Evolutionary conservation across 2,797 vertebrate genomes (phyloP).

Genomic region (Pseudopleuronectes americanus): DNA sequence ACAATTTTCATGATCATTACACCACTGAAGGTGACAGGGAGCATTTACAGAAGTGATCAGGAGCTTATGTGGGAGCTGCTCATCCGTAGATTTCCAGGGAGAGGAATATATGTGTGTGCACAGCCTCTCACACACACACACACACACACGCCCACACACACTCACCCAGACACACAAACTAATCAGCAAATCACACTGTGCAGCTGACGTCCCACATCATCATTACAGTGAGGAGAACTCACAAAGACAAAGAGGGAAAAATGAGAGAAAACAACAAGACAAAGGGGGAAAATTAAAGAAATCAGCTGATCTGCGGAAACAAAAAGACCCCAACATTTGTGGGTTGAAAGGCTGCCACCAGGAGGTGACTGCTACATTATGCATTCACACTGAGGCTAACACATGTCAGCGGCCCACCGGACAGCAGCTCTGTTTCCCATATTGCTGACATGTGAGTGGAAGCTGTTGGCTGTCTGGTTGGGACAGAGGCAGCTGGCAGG

Average conservation of each 20-base stretch:
- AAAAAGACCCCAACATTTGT: slow-evolving; percentile 26
- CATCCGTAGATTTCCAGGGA: slow-evolving; percentile 78
- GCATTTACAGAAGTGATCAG: slow-evolving; percentile 85
- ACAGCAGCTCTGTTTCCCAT: slow-evolving; percentile 85
- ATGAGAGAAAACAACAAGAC: slow-evolving; percentile 26
- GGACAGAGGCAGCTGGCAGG: slow-evolving; percentile 83
- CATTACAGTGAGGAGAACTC: slow-evolving; percentile 42
- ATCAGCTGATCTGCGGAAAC: slow-evolving; percentile 19
- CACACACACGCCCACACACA: slow-evolving; percentile 16
- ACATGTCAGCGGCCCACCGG: slow-evolving; percentile 80
- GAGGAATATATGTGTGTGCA: slow-evolving; percentile 70
- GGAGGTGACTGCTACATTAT: slow-evolving; percentile 80
- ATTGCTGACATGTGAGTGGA: slow-evolving; percentile 87
- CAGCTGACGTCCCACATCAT: slow-evolving; percentile 59
- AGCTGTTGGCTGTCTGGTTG: slow-evolving; percentile 87
- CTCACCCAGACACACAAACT: slow-evolving; percentile 60
- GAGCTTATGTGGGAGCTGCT: slow-evolving; percentile 82
- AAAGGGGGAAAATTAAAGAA: slow-evolving; percentile 29
- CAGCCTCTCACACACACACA: slow-evolving; percentile 41
- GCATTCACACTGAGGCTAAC: slow-evolving; percentile 78
- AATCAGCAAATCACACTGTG: slow-evolving; percentile 70
- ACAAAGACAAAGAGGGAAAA: slow-evolving; percentile 19
- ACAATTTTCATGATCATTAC: slow-evolving; percentile 86
- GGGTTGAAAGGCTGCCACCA: slow-evolving; percentile 66
- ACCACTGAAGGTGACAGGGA: slow-evolving; percentile 84